Conservation (phyloP, 1,140 invertebrate species). For the Trigoniulus corallinus region DNA sequence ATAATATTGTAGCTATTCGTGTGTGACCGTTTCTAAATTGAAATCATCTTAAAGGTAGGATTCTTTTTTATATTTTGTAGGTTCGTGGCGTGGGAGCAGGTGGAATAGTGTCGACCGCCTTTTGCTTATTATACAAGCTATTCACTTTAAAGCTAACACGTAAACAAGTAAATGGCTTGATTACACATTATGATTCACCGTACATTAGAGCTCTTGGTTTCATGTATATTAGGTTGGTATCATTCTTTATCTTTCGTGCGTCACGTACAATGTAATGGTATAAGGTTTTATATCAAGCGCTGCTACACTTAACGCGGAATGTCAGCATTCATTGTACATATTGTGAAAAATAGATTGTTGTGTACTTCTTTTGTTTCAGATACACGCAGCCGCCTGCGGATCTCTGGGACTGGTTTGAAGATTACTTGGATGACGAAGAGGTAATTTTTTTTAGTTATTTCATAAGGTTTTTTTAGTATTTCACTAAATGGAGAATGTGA, state of each 20-base stretch:
- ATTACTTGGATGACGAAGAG: constrained; percentile 90
- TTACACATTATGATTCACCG: constrained; percentile 90
- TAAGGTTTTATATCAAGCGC: background rate
- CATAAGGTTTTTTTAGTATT: background rate
- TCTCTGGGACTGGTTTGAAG: constrained; percentile 91
- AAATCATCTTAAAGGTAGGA: background rate
- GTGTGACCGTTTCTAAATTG: too few relatives aligned
- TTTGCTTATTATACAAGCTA: constrained; percentile 94
- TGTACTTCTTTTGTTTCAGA: too few relatives aligned
- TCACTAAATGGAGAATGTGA: too few relatives aligned
- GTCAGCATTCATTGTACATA: too few relatives aligned
- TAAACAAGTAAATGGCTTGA: constrained; percentile 89
- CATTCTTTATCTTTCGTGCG: too few relatives aligned
- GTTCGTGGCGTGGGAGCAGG: constrained; percentile 95
- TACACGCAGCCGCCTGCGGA: constrained; percentile 92
- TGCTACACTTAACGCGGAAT: too few relatives aligned
- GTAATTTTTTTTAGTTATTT: constrained; percentile 27
- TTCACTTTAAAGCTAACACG: constrained; percentile 90
- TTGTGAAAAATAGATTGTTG: too few relatives aligned
- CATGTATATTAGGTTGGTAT: constrained; percentile 69
- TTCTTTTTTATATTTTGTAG: constrained; percentile 30
- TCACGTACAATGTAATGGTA: too few relatives aligned
- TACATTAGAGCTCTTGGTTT: constrained; percentile 94
- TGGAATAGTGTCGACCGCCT: constrained; percentile 96
- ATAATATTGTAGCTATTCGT: too few relatives aligned